Base-by-base conservation (phyloP, 2,888 invertebrate species). In the Drosophila pseudotakahashii region DNA sequence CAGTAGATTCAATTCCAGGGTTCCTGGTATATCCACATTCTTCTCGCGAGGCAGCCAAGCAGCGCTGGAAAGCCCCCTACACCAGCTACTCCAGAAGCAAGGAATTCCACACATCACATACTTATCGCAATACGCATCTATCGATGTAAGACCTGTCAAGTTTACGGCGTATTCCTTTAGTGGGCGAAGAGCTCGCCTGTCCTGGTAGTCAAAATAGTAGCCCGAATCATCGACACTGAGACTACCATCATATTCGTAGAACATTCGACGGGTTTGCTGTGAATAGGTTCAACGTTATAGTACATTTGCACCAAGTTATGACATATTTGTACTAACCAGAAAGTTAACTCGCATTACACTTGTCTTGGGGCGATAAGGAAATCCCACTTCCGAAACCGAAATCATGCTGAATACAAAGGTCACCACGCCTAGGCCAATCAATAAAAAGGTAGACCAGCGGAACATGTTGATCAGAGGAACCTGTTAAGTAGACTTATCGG, bases 331-430 rank as follows among this genome's bases (percentile, higher is more conserved):
- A 9, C 78, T 89, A 88, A 94, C 94, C 85, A 93, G 81, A 47
- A 93, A 89, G 41, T 93, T 72, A 1, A 85, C 75, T 0, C 85
- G 90, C 83, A 94, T 93, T 0, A 93, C 92, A 47, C 91, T 89
- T 1, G 92, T 91, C 52, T 93, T 91, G 34, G 91, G 92, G n/a
- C 92, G 92, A 79, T 93, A 95, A 1, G 94, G 94, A 76, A 94
- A 94, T 3, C 94, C 94, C 19, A 94, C 77, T 0, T 93, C 91
- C 6, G 94, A 93, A 10, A 93, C 88, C n/a, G 89, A 75, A 9
- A 91, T 77, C 69, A 89, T 85, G 51, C 88, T 66, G 52, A 91
- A 91, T 51, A 80, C 74, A 26, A 89, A 79, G 6, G 74, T 83
- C 0, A 83, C 57, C 0, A 77, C 26, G 0, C 76, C 73, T 7